Evolutionary conservation across 2,888 invertebrate species (phyloP).

Genomic region (Limenitis camilla): DNA sequence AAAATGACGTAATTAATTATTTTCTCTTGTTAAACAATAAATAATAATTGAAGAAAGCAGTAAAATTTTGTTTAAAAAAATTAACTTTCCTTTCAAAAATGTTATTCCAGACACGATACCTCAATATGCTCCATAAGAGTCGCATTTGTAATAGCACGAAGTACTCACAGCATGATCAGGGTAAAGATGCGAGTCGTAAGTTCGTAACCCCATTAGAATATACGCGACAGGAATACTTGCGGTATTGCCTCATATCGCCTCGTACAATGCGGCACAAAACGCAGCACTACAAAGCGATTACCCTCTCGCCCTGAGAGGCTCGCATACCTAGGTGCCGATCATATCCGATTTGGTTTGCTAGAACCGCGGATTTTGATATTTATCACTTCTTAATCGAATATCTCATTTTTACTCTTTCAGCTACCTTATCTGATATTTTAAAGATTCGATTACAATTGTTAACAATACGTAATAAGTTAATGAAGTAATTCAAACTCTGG

Average conservation of each 20-base stretch:
- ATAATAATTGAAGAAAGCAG: no score
- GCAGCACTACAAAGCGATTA: conserved; percentile 64
- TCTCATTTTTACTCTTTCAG: no score
- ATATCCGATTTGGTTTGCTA: conserved; percentile 24
- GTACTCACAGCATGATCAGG: conserved; percentile 42
- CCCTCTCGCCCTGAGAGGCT: conserved; percentile 50
- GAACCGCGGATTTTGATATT: conserved; percentile 23
- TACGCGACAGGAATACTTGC: conserved; percentile 55
- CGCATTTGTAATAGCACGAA: conserved; percentile 49
- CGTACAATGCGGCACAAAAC: conserved; percentile 58
- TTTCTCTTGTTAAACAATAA: no score
- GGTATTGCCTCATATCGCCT: conserved; percentile 46
- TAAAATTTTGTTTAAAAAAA: neutral
- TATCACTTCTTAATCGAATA: neutral
- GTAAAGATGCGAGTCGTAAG: conserved; percentile 31
- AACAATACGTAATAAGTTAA: no score
- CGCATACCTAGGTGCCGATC: conserved; percentile 35
- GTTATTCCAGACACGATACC: conserved; percentile 37
- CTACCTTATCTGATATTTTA: no score
- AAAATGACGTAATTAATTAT: no score
- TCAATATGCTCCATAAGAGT: conserved; percentile 38
- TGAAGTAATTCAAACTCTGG: no score
- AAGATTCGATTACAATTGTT: no score
- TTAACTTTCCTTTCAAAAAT: conserved; percentile 5
- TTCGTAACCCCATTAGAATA: conserved; percentile 53